A percentile compares a stretch with the other conserved stretches of the same genome.
These are phyloP conservation scores for Chrysopilus asiliformis DNA, from an alignment of 2,888 invertebrate genomes.

Conservation along the genomic window DNA sequence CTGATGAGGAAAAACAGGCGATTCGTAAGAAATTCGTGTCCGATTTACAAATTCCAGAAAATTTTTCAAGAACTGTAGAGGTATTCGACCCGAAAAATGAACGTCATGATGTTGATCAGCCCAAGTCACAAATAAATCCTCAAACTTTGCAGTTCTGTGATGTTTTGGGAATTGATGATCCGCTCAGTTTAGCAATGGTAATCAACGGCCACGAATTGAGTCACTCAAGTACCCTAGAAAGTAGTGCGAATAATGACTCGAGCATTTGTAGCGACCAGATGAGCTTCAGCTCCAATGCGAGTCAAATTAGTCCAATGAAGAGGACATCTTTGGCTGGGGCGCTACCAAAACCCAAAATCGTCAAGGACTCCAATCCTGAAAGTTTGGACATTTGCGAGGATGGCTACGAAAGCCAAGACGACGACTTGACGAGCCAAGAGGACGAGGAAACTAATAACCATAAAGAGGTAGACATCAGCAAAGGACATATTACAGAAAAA, in stretches of 20 bases:
- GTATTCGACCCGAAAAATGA: conserved; percentile 40
- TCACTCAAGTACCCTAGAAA: conserved; percentile 20
- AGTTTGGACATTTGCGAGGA: conserved; percentile 4
- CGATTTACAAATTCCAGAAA: conserved; percentile 56
- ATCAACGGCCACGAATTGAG: conserved; percentile 37
- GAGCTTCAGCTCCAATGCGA: conserved; percentile 5
- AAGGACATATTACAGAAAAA: conserved; percentile 1
- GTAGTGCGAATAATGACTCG: conserved; percentile 15
- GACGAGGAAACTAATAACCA: too few relatives aligned
- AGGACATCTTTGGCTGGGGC: conserved; percentile 6
- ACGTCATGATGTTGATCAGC: conserved; percentile 32
- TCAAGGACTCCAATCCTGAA: conserved; percentile 6
- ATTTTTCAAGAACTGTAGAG: conserved; percentile 65
- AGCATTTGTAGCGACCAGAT: conserved; percentile 8
- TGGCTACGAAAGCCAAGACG: not conserved
- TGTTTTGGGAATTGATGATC: conserved; percentile 65
- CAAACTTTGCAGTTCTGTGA: conserved; percentile 58
- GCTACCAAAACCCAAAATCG: conserved; percentile 10
- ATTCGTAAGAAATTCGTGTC: conserved; percentile 50
- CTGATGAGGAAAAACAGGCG: conserved; percentile 54
- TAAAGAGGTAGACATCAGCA: too few relatives aligned
- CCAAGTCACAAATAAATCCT: conserved; percentile 46
- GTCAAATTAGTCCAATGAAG: conserved; percentile 6
- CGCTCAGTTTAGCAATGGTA: conserved; percentile 49
- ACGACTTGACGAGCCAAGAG: too few relatives aligned